Conservation (phyloP, 2,888 invertebrate genomes). For the Nephrotoma appendiculata region DNA sequence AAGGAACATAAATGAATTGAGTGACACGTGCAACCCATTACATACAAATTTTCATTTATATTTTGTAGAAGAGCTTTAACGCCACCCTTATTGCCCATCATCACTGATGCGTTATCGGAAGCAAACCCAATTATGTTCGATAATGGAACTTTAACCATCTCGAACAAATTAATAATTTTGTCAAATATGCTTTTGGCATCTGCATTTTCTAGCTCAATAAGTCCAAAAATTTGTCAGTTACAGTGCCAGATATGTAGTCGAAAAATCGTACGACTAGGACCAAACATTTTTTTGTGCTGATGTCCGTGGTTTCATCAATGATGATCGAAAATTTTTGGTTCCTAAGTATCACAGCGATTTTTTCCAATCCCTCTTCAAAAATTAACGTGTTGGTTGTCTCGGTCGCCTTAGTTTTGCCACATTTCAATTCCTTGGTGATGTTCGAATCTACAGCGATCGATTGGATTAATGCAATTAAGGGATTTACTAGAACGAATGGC, state of each 20-base stretch:
- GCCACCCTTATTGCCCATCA: slow-evolving; percentile 17
- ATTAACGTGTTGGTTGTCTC: neutral
- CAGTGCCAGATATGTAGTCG: too few species aligned
- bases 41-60: slow-evolving; percentile 15
- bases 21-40: too few species aligned
- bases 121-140: slow-evolving; percentile 18
- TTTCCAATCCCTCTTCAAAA: neutral
- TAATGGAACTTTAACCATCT: slow-evolving; percentile 8
- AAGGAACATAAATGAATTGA: slow-evolving; percentile 17
- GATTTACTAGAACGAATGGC: neutral
- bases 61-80: slow-evolving; percentile 14
- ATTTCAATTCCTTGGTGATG: neutral
- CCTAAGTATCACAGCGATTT: neutral
- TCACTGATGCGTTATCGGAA: slow-evolving; percentile 18
- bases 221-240: neutral
- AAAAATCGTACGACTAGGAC: neutral
- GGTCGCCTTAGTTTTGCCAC: neutral
- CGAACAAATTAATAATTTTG: neutral
- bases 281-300: neutral
- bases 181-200: neutral
- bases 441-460: neutral
- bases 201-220: neutral
- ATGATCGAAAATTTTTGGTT: neutral
- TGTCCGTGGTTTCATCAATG: neutral
- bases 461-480: neutral